Conservation (phyloP, 2,113 vertebrate species). For the Bothrops jararaca region DNA sequence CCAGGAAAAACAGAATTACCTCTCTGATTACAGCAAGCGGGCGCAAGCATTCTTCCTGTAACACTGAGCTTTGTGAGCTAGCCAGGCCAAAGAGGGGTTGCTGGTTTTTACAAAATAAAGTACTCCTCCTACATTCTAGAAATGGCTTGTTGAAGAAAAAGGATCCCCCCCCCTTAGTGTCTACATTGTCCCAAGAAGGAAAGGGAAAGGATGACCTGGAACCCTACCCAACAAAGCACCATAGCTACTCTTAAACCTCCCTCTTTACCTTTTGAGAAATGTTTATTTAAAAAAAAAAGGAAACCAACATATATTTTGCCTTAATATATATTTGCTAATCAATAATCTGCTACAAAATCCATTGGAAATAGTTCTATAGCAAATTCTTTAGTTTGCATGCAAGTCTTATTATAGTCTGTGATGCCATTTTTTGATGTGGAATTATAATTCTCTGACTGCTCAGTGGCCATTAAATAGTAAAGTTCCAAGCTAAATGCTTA, state of each 20-base stretch:
- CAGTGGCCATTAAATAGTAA: neutral
- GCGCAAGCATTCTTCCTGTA: constrained; percentile 30
- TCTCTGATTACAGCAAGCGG: constrained; percentile 36
- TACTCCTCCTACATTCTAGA: neutral
- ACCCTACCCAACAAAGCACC: neutral
- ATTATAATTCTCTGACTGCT: neutral
- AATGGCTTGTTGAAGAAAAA: neutral
- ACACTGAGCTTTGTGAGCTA: constrained; percentile 17
- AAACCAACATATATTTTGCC: neutral
- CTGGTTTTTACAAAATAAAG: neutral
- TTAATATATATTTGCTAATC: neutral
- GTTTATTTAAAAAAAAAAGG: neutral
- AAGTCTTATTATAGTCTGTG: neutral
- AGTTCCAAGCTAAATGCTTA: neutral
- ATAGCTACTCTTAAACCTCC: neutral
- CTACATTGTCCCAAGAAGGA: neutral
- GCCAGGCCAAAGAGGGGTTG: constrained; percentile 23
- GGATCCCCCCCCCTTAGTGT: neutral
- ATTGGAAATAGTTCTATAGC: neutral
- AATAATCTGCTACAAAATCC: neutral
- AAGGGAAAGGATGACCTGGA: neutral
- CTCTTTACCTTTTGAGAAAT: neutral
- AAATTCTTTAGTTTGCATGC: neutral
- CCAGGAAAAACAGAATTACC: constrained; percentile 47
- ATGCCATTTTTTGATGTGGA: neutral